These are phyloP conservation scores for Arctopsyche grandis DNA, from an alignment of 1,140 invertebrate species.

Conservation along the genomic window DNA sequence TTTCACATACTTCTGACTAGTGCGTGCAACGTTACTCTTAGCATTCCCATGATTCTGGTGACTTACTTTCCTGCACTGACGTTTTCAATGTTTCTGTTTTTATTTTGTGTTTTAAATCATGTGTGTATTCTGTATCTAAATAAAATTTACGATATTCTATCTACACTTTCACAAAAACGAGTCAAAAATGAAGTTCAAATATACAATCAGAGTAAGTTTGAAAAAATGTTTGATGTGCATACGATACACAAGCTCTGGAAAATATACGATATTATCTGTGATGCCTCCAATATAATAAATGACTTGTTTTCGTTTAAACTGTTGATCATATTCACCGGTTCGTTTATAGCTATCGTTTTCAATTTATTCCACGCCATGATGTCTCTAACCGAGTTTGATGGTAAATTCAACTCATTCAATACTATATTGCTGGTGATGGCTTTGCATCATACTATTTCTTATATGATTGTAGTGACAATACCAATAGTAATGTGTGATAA, in stretches of 20 bases:
- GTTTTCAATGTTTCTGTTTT: background rate
- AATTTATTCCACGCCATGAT: slow-evolving; percentile 23
- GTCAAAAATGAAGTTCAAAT: background rate
- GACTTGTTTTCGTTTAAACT: slow-evolving; percentile 15
- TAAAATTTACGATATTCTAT: background rate
- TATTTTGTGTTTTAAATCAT: background rate
- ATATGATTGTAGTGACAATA: background rate
- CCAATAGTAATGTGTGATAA: slow-evolving; percentile 24
- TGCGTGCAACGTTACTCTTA: background rate
- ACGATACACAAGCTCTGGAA: background rate
- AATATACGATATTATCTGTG: slow-evolving; percentile 30
- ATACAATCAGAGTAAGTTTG: background rate
- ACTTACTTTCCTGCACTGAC: background rate
- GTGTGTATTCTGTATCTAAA: background rate
- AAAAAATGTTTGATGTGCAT: background rate
- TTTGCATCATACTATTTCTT: background rate
- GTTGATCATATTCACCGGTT: background rate
- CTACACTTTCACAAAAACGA: background rate
- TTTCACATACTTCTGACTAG: background rate
- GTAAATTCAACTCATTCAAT: background rate
- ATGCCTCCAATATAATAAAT: slow-evolving; percentile 15
- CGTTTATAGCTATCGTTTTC: slow-evolving; percentile 30
- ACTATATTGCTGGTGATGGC: background rate
- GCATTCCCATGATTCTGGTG: background rate
- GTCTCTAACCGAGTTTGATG: background rate